Evolutionary conservation across 2,888 invertebrate genomes (phyloP), one percentile per base, ranked within the genome.

Genomic region (Diarsia mendica): DNA sequence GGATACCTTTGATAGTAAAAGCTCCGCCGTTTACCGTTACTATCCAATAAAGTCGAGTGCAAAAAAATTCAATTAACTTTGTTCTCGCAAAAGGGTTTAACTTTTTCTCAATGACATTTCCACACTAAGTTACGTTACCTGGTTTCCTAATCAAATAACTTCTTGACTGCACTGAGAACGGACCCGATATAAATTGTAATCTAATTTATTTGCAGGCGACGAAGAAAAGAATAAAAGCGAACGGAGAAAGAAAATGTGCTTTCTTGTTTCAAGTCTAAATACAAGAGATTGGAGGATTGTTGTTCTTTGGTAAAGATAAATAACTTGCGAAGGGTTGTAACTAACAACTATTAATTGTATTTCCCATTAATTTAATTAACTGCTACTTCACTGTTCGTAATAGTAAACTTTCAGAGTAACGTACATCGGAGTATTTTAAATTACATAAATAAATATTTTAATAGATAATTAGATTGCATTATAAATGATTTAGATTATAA

Each of bases 201-300:
- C 18, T 51, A 66, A 74, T 79, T 79, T 69, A n/a, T 4, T 73
- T 66, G 58, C 79, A 79, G 66, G 53, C 61, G 48, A 74, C 51
- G 44, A 48, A 60, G 65, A 60, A 61, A 74, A 66, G 20, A 58
- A 18, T 70, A 60, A 60, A 65, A 48, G 13, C 2, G 8, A 51
- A 65, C 8, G 48, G 8, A 46, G 39, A n/a, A 64, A 64, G 55
- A 64, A n/a, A 10, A 53, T 53, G 15, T 39, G 53, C 61, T 48
- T 61, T 48, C 61, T 10, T 28, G 46, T 60, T 53, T 67, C 15
- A n/a, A 67, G 33, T 51, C 23, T 18, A 75, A 75, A 58, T 51
- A 8, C 23, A 13, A 46, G 5, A 11, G 4, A 49, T 58, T 4
- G 4, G 15, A 6, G 1, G 3, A 39, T 5, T 44, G 2, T 13